phyloP scores from a whole-genome alignment of 2,888 invertebrate genomes.

The Lithophane semibrunnea region DNA sequence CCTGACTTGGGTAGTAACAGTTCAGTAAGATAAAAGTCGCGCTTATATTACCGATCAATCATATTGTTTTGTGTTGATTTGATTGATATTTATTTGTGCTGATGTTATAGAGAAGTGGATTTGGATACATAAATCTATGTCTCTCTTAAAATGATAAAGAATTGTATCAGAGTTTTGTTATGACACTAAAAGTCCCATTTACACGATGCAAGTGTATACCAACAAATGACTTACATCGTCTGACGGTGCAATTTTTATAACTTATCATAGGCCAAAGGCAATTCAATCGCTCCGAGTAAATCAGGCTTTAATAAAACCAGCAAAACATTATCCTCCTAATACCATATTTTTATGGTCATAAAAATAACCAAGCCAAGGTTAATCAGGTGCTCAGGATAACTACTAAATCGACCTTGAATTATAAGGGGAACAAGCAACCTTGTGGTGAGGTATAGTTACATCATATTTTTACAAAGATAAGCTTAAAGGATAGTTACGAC shows the following conservation, averaged over 20 bases:
- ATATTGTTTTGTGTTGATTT: not conserved
- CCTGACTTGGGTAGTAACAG: too few relatives aligned
- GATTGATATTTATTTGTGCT: not conserved
- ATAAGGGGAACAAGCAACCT: conserved; percentile 1
- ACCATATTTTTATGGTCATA: not conserved
- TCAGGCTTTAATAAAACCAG: not conserved
- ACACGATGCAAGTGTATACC: too few relatives aligned
- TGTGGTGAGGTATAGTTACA: not conserved
- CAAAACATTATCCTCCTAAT: not conserved
- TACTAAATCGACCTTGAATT: not conserved
- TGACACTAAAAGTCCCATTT: too few relatives aligned
- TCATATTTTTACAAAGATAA: not conserved
- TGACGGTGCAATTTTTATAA: not conserved
- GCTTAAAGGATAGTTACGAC: conserved; percentile 23
- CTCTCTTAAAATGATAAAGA: too few relatives aligned
- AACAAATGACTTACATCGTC: too few relatives aligned
- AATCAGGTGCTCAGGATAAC: conserved; percentile 6
- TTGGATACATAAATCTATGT: too few relatives aligned
- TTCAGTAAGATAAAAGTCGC: not conserved
- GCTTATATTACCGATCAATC: not conserved
- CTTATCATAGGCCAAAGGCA: not conserved
- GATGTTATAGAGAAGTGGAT: not conserved
- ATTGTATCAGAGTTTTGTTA: too few relatives aligned
- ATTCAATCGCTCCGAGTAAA: not conserved
- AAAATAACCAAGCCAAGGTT: not conserved